Base-by-base conservation (phyloP, 2,113 vertebrate genomes). In the Peromyscus polionotus region DNA sequence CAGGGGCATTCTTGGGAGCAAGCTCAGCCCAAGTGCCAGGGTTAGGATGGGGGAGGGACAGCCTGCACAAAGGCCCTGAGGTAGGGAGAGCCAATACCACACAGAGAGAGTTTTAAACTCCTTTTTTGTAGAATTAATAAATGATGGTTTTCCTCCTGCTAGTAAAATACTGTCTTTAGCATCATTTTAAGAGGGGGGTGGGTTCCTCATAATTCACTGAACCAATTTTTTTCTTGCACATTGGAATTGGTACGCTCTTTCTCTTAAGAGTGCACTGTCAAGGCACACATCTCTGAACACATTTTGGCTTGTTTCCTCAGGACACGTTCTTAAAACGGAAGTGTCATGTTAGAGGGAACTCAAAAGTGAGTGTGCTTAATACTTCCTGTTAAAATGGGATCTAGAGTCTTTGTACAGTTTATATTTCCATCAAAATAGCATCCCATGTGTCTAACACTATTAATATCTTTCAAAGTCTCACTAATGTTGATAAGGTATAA, bases 181-280 rank as follows among this genome's bases (percentile, higher is more conserved):
- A 70, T 63, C 22, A 63, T 97, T 89, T 89, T 75, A 95, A 91
- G 20, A 54, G 72, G 11, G 12, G 19, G 76, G 89, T 68, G 51
- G 85, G 31, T 83, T 96, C 54, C 26, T 14, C 31, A 5, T 80
- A 70, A 91, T 91, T 93, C 87, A 80, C n/a, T 81, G 87, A 86
- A 36, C 26, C 26, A 31, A 24, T 85, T 81, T 80, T 42, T 48
- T 80, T 72, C 73, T n/a, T 81, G 39, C 7, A 59, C 8, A 48
- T 76, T 94, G 36, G 67, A 89, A 42, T 86, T 51, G 5, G 45
- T 70, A 70, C 28, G 2, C 5, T 81, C 16, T 22, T 3, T 22
- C 26, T 13, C 73, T 51, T 93, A 61, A 28, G 9, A 76, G 83
- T n/a, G n/a, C 10, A 54, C 45, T 9, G 83, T 59, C 31, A 61